Percentiles rank a stretch among this genome's conserved stretches.
These are phyloP conservation scores for Sarcophaga peregrina DNA, from an alignment of 1,140 invertebrate species.

Conservation along the genomic window DNA sequence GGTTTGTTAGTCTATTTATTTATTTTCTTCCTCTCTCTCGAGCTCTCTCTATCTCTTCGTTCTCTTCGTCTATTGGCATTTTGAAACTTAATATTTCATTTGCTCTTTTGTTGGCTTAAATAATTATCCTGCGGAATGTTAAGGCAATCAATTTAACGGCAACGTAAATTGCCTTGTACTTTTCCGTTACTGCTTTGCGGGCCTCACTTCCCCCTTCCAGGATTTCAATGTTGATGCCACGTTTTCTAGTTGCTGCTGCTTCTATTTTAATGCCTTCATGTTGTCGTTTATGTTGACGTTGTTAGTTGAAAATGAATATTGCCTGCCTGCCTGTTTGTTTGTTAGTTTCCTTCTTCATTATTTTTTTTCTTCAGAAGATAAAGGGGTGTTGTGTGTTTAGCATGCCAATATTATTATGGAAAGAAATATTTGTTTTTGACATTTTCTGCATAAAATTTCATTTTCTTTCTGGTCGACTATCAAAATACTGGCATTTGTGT, in stretches of 20 bases:
- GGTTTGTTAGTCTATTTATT: too few relatives aligned
- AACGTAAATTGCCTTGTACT: conserved; percentile 25
- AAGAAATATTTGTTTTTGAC: background rate
- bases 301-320: too few relatives aligned
- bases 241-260: too few relatives aligned
- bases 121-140: conserved; percentile 39
- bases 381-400: too few relatives aligned
- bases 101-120: conserved; percentile 33
- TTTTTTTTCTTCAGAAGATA: too few relatives aligned
- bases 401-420: background rate
- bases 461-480: background rate
- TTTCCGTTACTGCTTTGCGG: background rate
- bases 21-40: too few relatives aligned
- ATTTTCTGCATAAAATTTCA: background rate
- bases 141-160: conserved; percentile 35
- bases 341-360: too few relatives aligned
- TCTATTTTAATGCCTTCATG: too few relatives aligned
- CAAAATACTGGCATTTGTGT: background rate
- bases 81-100: conserved; percentile 33
- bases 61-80: background rate
- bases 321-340: too few relatives aligned
- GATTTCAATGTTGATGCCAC: too few relatives aligned
- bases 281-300: too few relatives aligned
- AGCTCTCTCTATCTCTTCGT: background rate
- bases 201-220: too few relatives aligned